These are phyloP conservation scores for Mylabris phalerata DNA, from an alignment of 1,140 invertebrate species.

Conservation along the genomic window DNA sequence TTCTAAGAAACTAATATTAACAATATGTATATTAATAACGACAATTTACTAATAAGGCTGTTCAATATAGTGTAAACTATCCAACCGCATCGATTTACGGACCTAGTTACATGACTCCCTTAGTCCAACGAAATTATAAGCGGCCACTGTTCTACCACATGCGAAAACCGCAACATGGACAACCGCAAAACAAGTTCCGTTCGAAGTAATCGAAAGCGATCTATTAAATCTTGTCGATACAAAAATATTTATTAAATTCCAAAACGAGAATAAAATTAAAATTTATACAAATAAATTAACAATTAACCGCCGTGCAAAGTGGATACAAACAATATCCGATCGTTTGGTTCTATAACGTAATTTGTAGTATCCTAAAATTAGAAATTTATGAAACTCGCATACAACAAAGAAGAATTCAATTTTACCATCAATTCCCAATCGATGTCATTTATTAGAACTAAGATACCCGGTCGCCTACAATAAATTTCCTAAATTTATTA, in stretches of 20 bases:
- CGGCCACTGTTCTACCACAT: slow-evolving; percentile 2
- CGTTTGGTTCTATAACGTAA: slow-evolving; percentile 28
- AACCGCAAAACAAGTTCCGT: neutral
- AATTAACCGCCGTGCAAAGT: slow-evolving; percentile 29
- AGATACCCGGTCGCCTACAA: slow-evolving; percentile 78
- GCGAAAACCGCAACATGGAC: slow-evolving; percentile 10
- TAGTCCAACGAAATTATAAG: slow-evolving; percentile 10
- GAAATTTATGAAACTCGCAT: neutral
- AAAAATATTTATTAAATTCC: too few relatives aligned
- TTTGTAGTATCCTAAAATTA: slow-evolving; percentile 29
- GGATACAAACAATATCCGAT: slow-evolving; percentile 30
- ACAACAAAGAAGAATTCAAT: slow-evolving; percentile 54
- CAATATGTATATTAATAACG: too few relatives aligned
- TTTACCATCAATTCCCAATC: slow-evolving; percentile 87
- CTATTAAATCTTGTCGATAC: too few relatives aligned
- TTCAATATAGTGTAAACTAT: slow-evolving; percentile 11
- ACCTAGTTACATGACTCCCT: slow-evolving; percentile 10
- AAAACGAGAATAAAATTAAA: neutral
- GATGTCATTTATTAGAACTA: slow-evolving; percentile 85
- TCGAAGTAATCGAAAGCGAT: too few relatives aligned
- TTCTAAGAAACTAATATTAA: too few relatives aligned
- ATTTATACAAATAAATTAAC: slow-evolving; percentile 3
- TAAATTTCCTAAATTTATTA: slow-evolving; percentile 4
- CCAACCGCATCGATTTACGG: slow-evolving; percentile 15
- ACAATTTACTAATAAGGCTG: slow-evolving; percentile 9